Conservation (phyloP, 2,797 vertebrate species). For the Austrolebias charrua region DNA sequence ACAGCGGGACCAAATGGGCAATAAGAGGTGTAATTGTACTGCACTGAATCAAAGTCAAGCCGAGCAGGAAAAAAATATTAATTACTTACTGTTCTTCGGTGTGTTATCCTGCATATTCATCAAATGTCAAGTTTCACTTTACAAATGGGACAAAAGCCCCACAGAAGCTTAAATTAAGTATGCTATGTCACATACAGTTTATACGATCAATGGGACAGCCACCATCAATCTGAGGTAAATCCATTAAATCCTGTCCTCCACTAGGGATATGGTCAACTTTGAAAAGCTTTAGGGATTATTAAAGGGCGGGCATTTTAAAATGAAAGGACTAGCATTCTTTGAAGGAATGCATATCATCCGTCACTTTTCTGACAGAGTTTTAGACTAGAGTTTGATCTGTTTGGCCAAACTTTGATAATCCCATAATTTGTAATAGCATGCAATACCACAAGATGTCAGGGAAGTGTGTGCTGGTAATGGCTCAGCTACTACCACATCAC, state of each 20-base stretch:
- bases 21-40: conserved; percentile 53
- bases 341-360: no score
- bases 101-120: conserved; percentile 33
- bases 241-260: conserved; percentile 24
- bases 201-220: conserved; percentile 24
- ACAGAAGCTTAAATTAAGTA: conserved; percentile 23
- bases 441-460: no score
- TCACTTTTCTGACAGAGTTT: no score
- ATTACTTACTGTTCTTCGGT: conserved; percentile 34
- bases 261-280: conserved; percentile 33
- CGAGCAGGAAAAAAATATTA: conserved; percentile 12
- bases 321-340: conserved; percentile 31
- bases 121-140: conserved; percentile 35
- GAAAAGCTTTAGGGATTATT: conserved; percentile 9
- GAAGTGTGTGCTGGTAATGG: no score
- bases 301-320: conserved; percentile 23
- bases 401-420: no score
- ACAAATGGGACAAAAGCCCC: conserved; percentile 11
- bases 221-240: conserved; percentile 40
- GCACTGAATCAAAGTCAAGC: conserved; percentile 49
- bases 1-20: conserved; percentile 43
- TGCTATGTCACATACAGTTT: conserved; percentile 14
- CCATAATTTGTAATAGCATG: no score
- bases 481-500: no score
- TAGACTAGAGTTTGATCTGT: no score